Percentiles rank a stretch among this genome's conserved stretches.
phyloP scores from a whole-genome alignment of 2,113 vertebrate species.

The Macaca mulatta region DNA sequence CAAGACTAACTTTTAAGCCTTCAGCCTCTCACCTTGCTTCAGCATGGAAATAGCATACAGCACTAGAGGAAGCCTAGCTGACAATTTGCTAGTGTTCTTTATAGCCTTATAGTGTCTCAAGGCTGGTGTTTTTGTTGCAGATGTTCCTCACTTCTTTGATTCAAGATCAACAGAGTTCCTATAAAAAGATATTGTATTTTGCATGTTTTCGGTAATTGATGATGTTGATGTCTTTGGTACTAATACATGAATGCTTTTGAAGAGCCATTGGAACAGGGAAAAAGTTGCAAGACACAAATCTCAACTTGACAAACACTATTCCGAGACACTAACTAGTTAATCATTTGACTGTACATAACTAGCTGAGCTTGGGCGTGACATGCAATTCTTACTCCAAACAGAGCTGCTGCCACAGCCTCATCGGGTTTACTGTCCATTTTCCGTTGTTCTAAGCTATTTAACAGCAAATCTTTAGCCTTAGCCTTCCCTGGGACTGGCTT shows the following conservation, averaged over 20 bases:
- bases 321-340: not conserved
- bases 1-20: not conserved
- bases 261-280: conserved; percentile 7
- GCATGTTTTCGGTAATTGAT: not conserved
- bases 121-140: not conserved
- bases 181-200: not conserved
- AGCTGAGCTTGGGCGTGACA: not conserved
- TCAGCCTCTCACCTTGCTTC: not conserved
- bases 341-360: not conserved
- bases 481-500: conserved; percentile 43
- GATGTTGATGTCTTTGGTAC: not conserved
- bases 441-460: conserved; percentile 38
- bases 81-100: not conserved
- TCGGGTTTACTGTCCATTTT: not conserved
- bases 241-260: not conserved
- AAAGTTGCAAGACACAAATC: conserved; percentile 34
- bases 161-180: not conserved
- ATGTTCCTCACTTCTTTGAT: not conserved
- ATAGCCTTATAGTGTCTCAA: not conserved
- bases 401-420: not conserved
- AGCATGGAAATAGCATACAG: not conserved
- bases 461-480: not conserved
- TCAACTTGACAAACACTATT: not conserved
- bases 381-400: not conserved
- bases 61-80: not conserved